phyloP scores from a whole-genome alignment of 2,113 vertebrate species.

The Rhinolophus sinicus region DNA sequence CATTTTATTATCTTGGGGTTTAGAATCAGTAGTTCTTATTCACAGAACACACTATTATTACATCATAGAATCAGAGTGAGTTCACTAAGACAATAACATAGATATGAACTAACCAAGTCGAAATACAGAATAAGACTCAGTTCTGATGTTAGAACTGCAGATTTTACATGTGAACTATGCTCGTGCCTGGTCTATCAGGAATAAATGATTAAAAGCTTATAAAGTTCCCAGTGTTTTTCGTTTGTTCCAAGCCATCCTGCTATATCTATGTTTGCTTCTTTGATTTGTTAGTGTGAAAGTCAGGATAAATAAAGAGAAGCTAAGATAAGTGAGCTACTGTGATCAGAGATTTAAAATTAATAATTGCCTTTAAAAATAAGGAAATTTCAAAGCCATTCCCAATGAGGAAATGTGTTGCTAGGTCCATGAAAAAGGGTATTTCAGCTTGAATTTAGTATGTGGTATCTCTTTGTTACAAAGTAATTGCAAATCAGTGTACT shows the following conservation, averaged over 20 bases:
- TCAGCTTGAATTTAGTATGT: background rate
- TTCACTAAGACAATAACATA: background rate
- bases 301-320: background rate
- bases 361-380: background rate
- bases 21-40: background rate
- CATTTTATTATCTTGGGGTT: background rate
- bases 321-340: background rate
- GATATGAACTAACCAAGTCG: background rate
- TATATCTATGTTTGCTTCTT: background rate
- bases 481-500: background rate
- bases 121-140: background rate
- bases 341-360: background rate
- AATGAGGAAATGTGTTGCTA: background rate
- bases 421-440: background rate
- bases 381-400: background rate
- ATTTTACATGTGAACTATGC: background rate
- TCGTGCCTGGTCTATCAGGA: background rate
- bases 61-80: background rate
- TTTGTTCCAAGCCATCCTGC: background rate
- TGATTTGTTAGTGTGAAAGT: background rate
- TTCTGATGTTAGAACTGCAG: background rate
- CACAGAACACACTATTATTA: background rate
- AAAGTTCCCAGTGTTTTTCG: background rate
- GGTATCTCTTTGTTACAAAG: background rate
- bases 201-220: background rate